Evolutionary conservation across 2,797 vertebrate genomes (phyloP).

Genomic region (Falco cherrug): DNA sequence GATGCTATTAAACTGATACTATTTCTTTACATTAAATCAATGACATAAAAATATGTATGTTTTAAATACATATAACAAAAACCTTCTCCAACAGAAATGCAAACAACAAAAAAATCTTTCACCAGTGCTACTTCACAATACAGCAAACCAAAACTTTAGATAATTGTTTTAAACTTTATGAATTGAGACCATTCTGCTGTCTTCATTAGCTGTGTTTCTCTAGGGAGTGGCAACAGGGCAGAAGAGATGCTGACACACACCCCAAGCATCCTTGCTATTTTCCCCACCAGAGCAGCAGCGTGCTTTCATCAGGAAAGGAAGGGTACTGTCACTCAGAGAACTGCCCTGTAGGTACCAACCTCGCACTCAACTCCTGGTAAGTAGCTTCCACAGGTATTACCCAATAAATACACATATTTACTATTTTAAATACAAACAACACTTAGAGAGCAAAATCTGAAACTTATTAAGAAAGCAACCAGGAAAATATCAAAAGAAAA

Average conservation of each 20-base stretch:
- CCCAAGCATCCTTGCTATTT: background rate
- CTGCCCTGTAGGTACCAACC: background rate
- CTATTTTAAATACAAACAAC: background rate
- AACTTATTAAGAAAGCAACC: background rate
- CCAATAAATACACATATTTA: background rate
- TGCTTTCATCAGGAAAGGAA: background rate
- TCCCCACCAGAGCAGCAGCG: background rate
- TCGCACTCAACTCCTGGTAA: background rate
- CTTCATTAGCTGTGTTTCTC: background rate
- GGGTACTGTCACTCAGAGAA: background rate
- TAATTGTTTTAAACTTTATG: background rate
- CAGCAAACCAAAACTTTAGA: background rate
- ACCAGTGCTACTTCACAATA: background rate
- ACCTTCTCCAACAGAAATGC: background rate
- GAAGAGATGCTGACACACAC: background rate
- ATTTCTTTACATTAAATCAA: background rate
- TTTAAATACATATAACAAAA: background rate
- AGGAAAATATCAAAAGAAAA: background rate
- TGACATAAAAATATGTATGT: background rate
- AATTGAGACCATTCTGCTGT: background rate
- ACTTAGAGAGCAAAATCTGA: background rate
- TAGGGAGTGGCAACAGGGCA: background rate
- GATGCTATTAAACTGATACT: background rate
- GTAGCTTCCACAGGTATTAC: background rate
- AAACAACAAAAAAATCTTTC: background rate